Evolutionary conservation across 2,888 invertebrate genomes (phyloP).

Genomic region (Dendrolimus houi): DNA sequence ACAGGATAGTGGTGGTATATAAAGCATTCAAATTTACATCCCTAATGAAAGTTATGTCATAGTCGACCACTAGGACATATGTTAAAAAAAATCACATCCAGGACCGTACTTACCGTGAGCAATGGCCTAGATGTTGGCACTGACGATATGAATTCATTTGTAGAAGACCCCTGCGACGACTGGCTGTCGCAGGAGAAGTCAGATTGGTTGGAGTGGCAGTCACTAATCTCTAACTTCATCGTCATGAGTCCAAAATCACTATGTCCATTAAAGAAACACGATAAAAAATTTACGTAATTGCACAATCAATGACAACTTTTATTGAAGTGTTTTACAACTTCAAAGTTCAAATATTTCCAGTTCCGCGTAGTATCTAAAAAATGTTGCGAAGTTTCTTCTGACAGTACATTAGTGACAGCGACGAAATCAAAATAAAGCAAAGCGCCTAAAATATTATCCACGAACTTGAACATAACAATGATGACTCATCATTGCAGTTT

Average conservation of each 20-base stretch:
- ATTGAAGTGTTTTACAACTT: constrained; percentile 18
- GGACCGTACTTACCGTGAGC: constrained; percentile 47
- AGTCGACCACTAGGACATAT: not conserved
- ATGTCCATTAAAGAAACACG: constrained; percentile 14
- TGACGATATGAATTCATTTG: constrained; percentile 60
- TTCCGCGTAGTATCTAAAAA: constrained; percentile 30
- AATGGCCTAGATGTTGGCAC: constrained; percentile 50
- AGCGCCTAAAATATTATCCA: constrained; percentile 40
- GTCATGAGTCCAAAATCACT: constrained; percentile 50
- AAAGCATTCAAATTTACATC: not conserved
- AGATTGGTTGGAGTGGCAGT: constrained; percentile 77
- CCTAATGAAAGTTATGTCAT: not conserved
- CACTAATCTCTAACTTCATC: constrained; percentile 79
- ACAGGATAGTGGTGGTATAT: not conserved
- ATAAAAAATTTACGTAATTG: constrained; percentile 39
- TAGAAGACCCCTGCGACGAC: constrained; percentile 74
- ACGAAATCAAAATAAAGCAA: constrained; percentile 42
- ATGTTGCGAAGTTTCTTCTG: constrained; percentile 39
- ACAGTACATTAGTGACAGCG: constrained; percentile 53
- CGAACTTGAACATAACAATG: constrained; percentile 60
- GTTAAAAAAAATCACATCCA: not conserved
- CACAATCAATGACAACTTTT: constrained; percentile 19
- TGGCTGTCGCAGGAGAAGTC: constrained; percentile 78
- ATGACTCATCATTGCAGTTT: constrained; percentile 61
- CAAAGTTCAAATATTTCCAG: constrained; percentile 18